Base-by-base conservation (phyloP, 2,113 vertebrate genomes). In the Sterrhoptilus dennistouni region DNA sequence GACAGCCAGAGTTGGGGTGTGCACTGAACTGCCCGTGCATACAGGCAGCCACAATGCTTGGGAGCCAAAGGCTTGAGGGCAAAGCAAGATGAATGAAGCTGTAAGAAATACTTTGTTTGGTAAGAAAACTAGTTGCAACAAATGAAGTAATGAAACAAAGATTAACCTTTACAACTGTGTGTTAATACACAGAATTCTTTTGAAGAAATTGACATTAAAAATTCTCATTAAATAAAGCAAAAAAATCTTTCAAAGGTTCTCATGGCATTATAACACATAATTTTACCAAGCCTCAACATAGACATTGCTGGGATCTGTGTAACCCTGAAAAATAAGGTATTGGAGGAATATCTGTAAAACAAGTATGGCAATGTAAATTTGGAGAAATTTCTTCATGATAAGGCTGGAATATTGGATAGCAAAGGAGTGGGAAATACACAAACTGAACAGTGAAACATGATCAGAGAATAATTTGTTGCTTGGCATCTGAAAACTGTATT, bases 11-110 rank as follows among this genome's bases (percentile, higher is more conserved):
- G 24, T 6, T 50, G 53, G 22, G 56, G 31, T 68, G 75, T 4
- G 47, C 11, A 11, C 42, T 42, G 52, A 70, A 25, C 52, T 75
- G 38, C 53, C 35, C 0, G 0, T 54, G 50, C 6, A 2, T 36
- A 15, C 35, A 24, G 38, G 42, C 78, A 70, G 74, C 31, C 45
- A 68, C 59, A 84, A 18, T 33, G 15, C 57, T 50, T 78, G 56
- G 57, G 44, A 83, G 35, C 13, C 57, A 69, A 76, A 60, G 59
- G 47, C 61, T 44, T 50, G 19, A 40, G 21, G 35, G 33, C n/a
- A 59, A 74, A 70, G 45, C 19, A 77, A 61, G 44, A 45, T 42
- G 15, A 84, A 38, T 16, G 33, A 63, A 79, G 27, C 38, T 40
- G 3, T 47, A 52, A 78, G 57, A 78, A 78, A 52, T 50, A 59